phyloP scores from a whole-genome alignment of 1,140 invertebrate genomes.

The Heliconius eleuchia region DNA sequence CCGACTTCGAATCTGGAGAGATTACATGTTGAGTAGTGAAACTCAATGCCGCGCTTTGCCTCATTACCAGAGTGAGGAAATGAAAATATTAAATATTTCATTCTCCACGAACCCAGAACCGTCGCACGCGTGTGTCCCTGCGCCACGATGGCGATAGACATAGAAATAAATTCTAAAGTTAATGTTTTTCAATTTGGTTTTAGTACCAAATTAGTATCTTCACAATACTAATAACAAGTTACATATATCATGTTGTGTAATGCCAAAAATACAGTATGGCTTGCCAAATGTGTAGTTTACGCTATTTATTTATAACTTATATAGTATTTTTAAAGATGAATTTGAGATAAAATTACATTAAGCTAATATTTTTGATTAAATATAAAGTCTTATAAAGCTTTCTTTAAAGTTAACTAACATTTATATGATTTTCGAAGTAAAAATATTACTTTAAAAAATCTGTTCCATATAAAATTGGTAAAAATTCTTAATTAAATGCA shows the following conservation, averaged over 20 bases:
- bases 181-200: background rate
- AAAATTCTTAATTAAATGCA: background rate
- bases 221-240: background rate
- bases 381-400: background rate
- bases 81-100: too few relatives aligned
- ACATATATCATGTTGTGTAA: conserved; percentile 7
- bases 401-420: background rate
- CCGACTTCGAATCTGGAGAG: too few relatives aligned
- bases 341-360: conserved; percentile 16
- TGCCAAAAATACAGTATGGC: conserved; percentile 26
- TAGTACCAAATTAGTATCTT: conserved; percentile 5
- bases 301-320: conserved; percentile 26
- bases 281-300: conserved; percentile 28
- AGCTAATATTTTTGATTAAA: conserved; percentile 17
- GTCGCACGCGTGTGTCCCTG: too few relatives aligned
- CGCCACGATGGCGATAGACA: background rate
- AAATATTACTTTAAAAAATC: background rate
- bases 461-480: background rate
- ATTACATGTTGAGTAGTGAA: too few relatives aligned
- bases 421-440: background rate
- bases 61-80: too few relatives aligned
- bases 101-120: too few relatives aligned
- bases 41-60: too few relatives aligned
- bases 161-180: background rate
- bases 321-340: conserved; percentile 19